A percentile compares a stretch with the other conserved stretches of the same genome.
These are phyloP conservation scores for Troglohyphantes excavatus DNA, from an alignment of 2,888 invertebrate genomes.

Conservation along the genomic window DNA sequence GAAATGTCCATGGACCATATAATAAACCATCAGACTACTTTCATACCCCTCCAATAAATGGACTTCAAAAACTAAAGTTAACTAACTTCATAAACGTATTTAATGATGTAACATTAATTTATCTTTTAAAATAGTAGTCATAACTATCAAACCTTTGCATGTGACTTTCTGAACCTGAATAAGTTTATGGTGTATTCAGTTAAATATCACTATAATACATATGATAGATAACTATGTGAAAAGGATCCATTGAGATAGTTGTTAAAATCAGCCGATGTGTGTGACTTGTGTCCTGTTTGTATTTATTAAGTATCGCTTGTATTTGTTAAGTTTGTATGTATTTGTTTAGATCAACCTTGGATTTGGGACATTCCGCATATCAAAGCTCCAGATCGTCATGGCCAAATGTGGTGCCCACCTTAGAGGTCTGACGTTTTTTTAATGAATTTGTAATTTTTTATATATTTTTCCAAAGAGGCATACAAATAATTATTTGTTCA, in stretches of 20 bases:
- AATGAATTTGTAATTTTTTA: background rate
- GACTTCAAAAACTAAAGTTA: too few relatives aligned
- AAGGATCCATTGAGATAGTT: background rate
- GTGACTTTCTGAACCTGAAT: too few relatives aligned
- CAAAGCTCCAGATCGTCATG: constrained; percentile 78
- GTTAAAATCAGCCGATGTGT: background rate
- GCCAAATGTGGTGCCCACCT: constrained; percentile 79
- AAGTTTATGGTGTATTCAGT: background rate
- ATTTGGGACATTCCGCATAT: constrained; percentile 79
- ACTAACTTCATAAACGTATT: too few relatives aligned
- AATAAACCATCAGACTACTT: too few relatives aligned
- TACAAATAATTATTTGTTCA: too few relatives aligned
- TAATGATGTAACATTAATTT: too few relatives aligned
- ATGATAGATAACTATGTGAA: too few relatives aligned
- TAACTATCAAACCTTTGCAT: too few relatives aligned
- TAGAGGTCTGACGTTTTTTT: constrained; percentile 8
- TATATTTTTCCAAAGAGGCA: too few relatives aligned
- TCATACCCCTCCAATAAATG: too few relatives aligned
- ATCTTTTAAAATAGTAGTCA: too few relatives aligned
- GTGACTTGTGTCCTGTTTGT: background rate
- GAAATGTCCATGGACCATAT: too few relatives aligned
- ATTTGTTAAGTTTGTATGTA: background rate
- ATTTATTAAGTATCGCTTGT: background rate
- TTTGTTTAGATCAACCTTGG: constrained; percentile 79
- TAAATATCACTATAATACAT: background rate